These are phyloP conservation scores for Megalopta genalis DNA, from an alignment of 1,140 invertebrate genomes.

Conservation along the genomic window DNA sequence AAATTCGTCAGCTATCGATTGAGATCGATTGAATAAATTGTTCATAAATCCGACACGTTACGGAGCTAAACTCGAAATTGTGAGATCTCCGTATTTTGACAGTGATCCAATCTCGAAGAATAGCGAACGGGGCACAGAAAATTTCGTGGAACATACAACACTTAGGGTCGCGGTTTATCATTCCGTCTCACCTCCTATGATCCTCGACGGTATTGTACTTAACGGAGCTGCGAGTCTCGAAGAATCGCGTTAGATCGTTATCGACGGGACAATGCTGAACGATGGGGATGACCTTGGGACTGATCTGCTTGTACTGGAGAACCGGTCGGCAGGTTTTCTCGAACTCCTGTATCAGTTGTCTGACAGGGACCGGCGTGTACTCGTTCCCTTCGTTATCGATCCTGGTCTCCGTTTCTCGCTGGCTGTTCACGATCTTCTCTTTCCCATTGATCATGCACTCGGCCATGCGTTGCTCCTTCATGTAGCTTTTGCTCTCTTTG, in stretches of 20 bases:
- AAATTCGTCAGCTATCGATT: too few species aligned
- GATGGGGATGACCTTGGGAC: slow-evolving; percentile 67
- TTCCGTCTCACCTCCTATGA: slow-evolving; percentile 34
- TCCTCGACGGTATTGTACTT: slow-evolving; percentile 47
- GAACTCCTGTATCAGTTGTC: slow-evolving; percentile 83
- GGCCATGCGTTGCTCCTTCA: slow-evolving; percentile 27
- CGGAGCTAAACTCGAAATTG: too few species aligned
- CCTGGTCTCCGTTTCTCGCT: slow-evolving; percentile 46
- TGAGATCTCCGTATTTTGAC: too few species aligned
- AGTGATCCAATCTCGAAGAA: too few species aligned
- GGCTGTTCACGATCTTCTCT: slow-evolving; percentile 24
- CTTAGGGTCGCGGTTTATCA: too few species aligned
- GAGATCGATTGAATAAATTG: too few species aligned
- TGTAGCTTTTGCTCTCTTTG: slow-evolving; percentile 31
- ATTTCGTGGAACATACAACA: too few species aligned
- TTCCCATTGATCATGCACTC: slow-evolving; percentile 17
- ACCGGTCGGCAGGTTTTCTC: slow-evolving; percentile 82
- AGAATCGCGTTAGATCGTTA: slow-evolving; percentile 74
- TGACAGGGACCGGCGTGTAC: slow-evolving; percentile 83
- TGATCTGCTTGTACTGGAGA: slow-evolving; percentile 81
- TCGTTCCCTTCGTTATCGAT: slow-evolving; percentile 70
- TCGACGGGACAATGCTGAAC: slow-evolving; percentile 62
- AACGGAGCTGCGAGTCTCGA: slow-evolving; percentile 64
- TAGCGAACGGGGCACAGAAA: too few species aligned
- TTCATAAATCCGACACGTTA: too few species aligned